Percentiles rank a stretch among this genome's conserved stretches.
phyloP scores from a whole-genome alignment of 2,888 invertebrate genomes.

The Smittia sp. region DNA sequence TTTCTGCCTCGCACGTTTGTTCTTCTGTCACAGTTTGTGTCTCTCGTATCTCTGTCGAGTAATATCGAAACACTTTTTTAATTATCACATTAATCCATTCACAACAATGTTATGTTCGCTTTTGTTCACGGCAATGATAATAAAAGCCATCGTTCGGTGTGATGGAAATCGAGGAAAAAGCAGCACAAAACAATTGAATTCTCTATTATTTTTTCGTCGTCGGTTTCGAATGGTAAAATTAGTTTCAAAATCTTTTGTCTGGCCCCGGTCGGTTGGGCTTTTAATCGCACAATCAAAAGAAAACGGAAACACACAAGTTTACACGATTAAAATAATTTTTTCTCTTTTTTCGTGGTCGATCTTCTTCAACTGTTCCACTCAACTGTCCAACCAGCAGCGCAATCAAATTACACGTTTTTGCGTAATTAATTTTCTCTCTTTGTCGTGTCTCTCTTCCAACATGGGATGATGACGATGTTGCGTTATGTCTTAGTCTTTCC shows the following conservation, averaged over 20 bases:
- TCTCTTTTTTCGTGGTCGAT: background rate
- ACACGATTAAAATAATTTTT: background rate
- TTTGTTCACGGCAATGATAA: slow-evolving; percentile 35
- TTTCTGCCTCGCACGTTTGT: slow-evolving; percentile 25
- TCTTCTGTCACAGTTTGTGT: background rate
- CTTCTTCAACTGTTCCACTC: background rate
- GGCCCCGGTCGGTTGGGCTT: background rate
- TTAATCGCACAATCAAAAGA: slow-evolving; percentile 33
- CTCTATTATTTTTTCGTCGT: background rate
- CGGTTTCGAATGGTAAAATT: background rate
- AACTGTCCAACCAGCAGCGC: background rate
- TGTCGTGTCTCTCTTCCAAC: background rate
- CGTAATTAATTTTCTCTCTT: slow-evolving; percentile 33
- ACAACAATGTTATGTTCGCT: slow-evolving; percentile 32
- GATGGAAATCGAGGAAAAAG: slow-evolving; percentile 21
- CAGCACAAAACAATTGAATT: slow-evolving; percentile 35
- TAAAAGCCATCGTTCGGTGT: slow-evolving; percentile 35
- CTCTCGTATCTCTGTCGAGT: background rate
- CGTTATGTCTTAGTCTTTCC: background rate
- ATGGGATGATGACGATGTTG: slow-evolving; percentile 34
- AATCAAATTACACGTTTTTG: slow-evolving; percentile 40
- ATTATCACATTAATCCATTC: slow-evolving; percentile 41
- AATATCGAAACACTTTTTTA: slow-evolving; percentile 21
- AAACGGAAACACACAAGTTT: slow-evolving; percentile 32
- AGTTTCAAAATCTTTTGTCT: slow-evolving; percentile 35